Evolutionary conservation across 2,797 vertebrate species (phyloP).

Genomic region (Helarctos malayanus): DNA sequence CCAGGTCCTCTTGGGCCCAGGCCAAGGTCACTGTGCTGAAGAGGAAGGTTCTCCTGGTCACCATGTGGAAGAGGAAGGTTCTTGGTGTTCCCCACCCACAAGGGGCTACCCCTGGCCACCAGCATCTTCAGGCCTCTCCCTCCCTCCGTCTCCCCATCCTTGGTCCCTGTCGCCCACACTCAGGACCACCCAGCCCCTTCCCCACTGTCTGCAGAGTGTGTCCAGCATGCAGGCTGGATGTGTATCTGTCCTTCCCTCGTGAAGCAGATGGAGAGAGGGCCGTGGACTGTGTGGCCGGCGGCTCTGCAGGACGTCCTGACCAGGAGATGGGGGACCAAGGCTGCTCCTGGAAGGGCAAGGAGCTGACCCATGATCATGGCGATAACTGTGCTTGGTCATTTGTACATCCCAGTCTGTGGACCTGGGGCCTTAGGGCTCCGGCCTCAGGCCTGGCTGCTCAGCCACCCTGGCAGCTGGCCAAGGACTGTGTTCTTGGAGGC

Average conservation of each 20-base stretch:
- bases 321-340: no score
- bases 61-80: neutral
- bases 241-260: neutral
- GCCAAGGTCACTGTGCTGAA: no score
- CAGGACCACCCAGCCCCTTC: neutral
- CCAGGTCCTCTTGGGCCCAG: no score
- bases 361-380: no score
- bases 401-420: neutral
- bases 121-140: neutral
- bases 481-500: neutral
- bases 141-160: neutral
- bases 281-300: fast-evolving
- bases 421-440: neutral
- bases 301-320: neutral
- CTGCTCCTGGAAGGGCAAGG: neutral
- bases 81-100: neutral
- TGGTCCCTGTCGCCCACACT: neutral
- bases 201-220: neutral
- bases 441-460: neutral
- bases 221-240: neutral
- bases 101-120: neutral
- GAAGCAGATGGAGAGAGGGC: neutral
- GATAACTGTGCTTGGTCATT: neutral
- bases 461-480: neutral
- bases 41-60: no score